A percentile compares a stretch with the other conserved stretches of the same genome.
These are phyloP conservation scores for Pogonomyrmex barbatus DNA, from an alignment of 1,140 invertebrate species.

Conservation along the genomic window DNA sequence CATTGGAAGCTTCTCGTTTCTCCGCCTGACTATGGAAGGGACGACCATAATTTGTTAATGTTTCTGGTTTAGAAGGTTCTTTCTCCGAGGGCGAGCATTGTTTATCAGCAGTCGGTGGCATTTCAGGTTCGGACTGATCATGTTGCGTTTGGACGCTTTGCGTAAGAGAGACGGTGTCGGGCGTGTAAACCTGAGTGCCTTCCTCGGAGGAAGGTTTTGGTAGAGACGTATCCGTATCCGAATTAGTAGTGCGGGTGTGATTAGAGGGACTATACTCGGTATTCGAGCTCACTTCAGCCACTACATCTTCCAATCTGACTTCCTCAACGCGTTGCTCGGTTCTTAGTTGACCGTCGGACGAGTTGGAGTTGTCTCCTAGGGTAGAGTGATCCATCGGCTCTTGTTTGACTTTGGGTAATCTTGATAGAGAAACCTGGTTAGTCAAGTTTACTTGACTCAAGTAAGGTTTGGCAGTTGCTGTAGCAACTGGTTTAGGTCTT, in stretches of 20 bases:
- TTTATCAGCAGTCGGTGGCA: slow-evolving; percentile 66
- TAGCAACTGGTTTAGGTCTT: slow-evolving; percentile 83
- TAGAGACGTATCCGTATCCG: slow-evolving; percentile 73
- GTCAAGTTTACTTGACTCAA: slow-evolving; percentile 80
- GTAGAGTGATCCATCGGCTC: slow-evolving; percentile 81
- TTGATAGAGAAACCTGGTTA: slow-evolving; percentile 82
- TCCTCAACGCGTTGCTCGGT: slow-evolving; percentile 84
- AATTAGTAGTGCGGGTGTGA: slow-evolving; percentile 76
- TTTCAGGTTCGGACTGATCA: slow-evolving; percentile 70
- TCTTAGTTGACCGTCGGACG: slow-evolving; percentile 82
- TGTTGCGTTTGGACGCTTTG: slow-evolving; percentile 72
- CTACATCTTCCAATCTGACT: slow-evolving; percentile 83
- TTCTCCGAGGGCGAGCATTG: slow-evolving; percentile 68
- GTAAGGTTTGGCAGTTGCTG: slow-evolving; percentile 81
- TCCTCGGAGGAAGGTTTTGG: slow-evolving; percentile 74
- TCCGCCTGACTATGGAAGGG: slow-evolving; percentile 67
- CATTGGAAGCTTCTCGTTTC: slow-evolving; percentile 69
- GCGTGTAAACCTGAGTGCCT: slow-evolving; percentile 70
- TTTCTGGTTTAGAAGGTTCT: slow-evolving; percentile 59
- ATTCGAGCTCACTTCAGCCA: slow-evolving; percentile 82
- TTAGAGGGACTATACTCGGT: slow-evolving; percentile 80
- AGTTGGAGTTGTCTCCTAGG: slow-evolving; percentile 84
- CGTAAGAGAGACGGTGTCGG: slow-evolving; percentile 62
- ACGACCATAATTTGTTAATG: slow-evolving; percentile 69
- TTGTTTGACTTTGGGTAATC: slow-evolving; percentile 81